Evolutionary conservation across 2,113 vertebrate genomes (phyloP).

Genomic region (Pseudorhombus dupliciocellatus): DNA sequence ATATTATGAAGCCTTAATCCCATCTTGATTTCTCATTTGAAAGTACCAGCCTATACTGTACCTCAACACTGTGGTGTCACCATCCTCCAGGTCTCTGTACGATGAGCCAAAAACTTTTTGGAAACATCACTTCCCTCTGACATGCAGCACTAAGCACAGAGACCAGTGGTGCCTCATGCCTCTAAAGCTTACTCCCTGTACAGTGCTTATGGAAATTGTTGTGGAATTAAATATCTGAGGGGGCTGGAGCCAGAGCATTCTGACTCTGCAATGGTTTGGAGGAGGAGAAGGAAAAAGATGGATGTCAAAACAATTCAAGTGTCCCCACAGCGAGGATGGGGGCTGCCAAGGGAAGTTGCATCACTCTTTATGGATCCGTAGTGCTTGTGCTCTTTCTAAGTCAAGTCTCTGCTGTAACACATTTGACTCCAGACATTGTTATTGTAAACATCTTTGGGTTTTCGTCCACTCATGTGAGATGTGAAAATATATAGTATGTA

Average conservation of each 20-base stretch:
- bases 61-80: conserved; percentile 22
- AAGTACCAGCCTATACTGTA: background rate
- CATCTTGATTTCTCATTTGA: background rate
- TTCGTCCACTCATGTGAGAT: background rate
- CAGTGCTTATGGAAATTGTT: conserved; percentile 75
- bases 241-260: conserved; percentile 61
- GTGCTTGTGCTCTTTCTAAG: background rate
- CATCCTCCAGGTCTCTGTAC: conserved; percentile 44
- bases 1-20: too few relatives aligned
- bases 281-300: conserved; percentile 63
- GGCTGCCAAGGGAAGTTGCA: conserved; percentile 35
- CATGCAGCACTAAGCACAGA: conserved; percentile 69
- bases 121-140: conserved; percentile 70
- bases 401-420: background rate
- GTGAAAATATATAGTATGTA: too few relatives aligned
- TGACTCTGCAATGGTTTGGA: conserved; percentile 60
- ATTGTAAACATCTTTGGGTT: background rate
- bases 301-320: conserved; percentile 75
- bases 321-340: conserved; percentile 47
- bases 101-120: conserved; percentile 53
- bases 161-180: conserved; percentile 64
- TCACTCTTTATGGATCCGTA: conserved; percentile 34
- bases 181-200: conserved; percentile 66
- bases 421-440: background rate
- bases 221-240: conserved; percentile 72